Conservation (phyloP, 2,797 vertebrate genomes). For the Enteromius radiatus region DNA sequence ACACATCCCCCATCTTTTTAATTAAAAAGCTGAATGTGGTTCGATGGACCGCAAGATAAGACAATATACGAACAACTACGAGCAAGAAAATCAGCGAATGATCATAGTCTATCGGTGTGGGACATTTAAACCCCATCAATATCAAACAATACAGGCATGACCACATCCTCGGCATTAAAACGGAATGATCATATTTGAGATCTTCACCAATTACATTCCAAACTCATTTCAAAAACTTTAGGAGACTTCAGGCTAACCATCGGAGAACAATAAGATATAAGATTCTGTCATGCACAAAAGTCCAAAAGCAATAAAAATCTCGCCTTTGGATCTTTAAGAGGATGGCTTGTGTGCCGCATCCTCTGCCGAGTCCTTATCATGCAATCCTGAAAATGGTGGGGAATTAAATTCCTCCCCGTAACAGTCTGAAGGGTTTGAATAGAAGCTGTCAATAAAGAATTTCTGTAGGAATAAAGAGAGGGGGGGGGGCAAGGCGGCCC, state of each 20-base stretch:
- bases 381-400: slow-evolving; percentile 76
- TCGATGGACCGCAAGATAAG: slow-evolving; percentile 59
- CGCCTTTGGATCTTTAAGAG: slow-evolving; percentile 31
- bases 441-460: slow-evolving; percentile 90
- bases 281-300: slow-evolving; percentile 26
- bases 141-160: slow-evolving; percentile 6
- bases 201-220: slow-evolving; percentile 35
- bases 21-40: slow-evolving; percentile 55
- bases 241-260: background rate
- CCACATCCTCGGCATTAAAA: slow-evolving; percentile 12
- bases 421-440: slow-evolving; percentile 85
- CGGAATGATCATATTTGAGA: slow-evolving; percentile 15
- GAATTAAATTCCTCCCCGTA: slow-evolving; percentile 88
- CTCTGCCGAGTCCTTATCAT: slow-evolving; percentile 74
- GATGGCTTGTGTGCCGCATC: slow-evolving; percentile 46
- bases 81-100: slow-evolving; percentile 33
- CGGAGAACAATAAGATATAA: slow-evolving; percentile 18
- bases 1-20: slow-evolving; percentile 57
- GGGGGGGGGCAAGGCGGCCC: slow-evolving; percentile 74
- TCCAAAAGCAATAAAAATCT: slow-evolving; percentile 33
- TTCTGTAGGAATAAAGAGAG: slow-evolving; percentile 83
- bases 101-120: background rate
- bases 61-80: slow-evolving; percentile 44
- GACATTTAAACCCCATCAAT: slow-evolving; percentile 12
- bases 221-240: slow-evolving; percentile 50